Percentiles rank a stretch among this genome's conserved stretches.
These are phyloP conservation scores for Sapayoa aenigma DNA, from an alignment of 2,113 vertebrate genomes.

Conservation along the genomic window DNA sequence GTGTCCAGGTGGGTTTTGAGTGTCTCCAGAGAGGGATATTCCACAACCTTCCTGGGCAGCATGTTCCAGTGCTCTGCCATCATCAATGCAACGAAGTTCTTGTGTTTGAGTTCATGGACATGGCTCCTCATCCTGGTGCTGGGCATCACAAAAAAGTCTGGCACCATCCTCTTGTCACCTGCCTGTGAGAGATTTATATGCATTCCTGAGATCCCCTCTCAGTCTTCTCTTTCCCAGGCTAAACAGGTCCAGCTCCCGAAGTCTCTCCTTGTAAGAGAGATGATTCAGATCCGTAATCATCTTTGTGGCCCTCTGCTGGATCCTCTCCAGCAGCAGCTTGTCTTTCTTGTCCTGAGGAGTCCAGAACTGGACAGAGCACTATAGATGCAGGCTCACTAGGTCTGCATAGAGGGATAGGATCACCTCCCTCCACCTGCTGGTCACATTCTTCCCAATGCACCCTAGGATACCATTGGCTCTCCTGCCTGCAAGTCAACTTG, in stretches of 20 bases:
- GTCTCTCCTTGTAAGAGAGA: background rate
- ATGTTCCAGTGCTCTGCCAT: background rate
- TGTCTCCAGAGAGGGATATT: background rate
- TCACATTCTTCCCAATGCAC: no score
- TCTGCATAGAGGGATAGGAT: no score
- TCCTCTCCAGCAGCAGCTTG: no score
- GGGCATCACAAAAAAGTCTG: background rate
- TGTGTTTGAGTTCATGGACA: background rate
- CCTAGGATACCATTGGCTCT: no score
- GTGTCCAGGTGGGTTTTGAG: no score
- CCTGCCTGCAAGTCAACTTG: no score
- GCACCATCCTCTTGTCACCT: background rate
- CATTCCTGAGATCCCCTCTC: background rate
- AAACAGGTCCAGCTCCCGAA: background rate
- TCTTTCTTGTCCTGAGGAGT: no score
- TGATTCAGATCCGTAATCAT: no score
- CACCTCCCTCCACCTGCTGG: no score
- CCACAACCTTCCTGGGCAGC: background rate
- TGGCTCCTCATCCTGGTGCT: background rate
- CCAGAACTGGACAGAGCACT: no score
- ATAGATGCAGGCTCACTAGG: no score
- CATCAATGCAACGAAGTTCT: background rate
- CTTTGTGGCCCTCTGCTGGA: no score
- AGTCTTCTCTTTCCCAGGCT: background rate
- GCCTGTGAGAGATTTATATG: background rate